phyloP scores from a whole-genome alignment of 2,888 invertebrate genomes.

The Rhagophthalmus giganteus region DNA sequence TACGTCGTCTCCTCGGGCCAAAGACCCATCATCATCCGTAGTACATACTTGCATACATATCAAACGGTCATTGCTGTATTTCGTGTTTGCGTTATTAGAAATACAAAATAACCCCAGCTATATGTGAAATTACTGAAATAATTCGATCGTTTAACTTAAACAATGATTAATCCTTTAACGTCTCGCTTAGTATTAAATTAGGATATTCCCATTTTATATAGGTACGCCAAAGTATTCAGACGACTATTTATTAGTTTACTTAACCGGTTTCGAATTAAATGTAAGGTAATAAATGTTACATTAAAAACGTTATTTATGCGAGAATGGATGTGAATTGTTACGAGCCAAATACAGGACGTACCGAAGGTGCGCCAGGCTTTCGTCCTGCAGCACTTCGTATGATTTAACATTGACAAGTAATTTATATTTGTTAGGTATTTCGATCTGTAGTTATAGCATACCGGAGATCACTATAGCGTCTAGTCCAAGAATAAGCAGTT shows the following conservation, averaged over 20 bases:
- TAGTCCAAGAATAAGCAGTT: conserved; percentile 26
- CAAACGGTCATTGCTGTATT: not conserved
- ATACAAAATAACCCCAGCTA: too few species aligned
- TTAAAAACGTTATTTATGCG: conserved; percentile 44
- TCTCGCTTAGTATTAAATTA: too few species aligned
- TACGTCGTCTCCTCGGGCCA: conserved; percentile 21
- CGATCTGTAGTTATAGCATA: conserved; percentile 23
- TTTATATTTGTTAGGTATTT: conserved; percentile 32
- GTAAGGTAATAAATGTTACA: conserved; percentile 43
- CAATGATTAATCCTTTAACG: too few species aligned
- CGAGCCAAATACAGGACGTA: conserved; percentile 21
- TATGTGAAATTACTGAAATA: too few species aligned
- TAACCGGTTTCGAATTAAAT: conserved; percentile 44
- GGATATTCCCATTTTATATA: conserved; percentile 37
- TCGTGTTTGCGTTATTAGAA: too few species aligned
- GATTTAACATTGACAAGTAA: conserved; percentile 35
- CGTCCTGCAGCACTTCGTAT: conserved; percentile 24
- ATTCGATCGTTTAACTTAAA: too few species aligned
- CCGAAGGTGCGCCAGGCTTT: conserved; percentile 15
- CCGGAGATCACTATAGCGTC: conserved; percentile 23
- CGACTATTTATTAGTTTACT: conserved; percentile 40
- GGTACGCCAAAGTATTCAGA: conserved; percentile 32
- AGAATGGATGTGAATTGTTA: conserved; percentile 37
- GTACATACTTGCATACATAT: conserved; percentile 20
- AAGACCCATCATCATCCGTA: conserved; percentile 22